phyloP scores from a whole-genome alignment of 2,888 invertebrate genomes.

The Trichogramma evanescens region DNA sequence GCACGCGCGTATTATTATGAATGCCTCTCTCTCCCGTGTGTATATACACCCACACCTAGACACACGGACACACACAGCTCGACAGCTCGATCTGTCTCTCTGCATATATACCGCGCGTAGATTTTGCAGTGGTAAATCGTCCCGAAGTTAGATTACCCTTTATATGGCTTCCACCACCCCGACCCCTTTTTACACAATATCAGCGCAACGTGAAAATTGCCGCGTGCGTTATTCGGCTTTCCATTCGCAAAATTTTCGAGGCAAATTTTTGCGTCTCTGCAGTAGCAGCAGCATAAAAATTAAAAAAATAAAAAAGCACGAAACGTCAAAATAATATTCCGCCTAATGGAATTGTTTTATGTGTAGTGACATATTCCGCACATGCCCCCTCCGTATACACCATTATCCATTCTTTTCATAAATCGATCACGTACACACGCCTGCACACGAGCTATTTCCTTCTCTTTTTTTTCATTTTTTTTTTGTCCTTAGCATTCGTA shows the following conservation, averaged over 20 bases:
- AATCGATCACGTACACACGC: conserved; percentile 5
- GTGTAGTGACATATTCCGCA: too few relatives aligned
- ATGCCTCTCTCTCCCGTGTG: background rate
- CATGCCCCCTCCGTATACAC: background rate
- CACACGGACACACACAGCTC: too few relatives aligned
- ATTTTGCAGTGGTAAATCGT: conserved; percentile 8
- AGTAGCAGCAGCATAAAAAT: background rate
- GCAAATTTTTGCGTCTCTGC: too few relatives aligned
- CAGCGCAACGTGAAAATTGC: background rate
- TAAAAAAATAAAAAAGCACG: background rate
- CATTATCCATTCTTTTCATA: conserved; percentile 11
- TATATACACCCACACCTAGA: too few relatives aligned
- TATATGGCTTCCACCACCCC: background rate
- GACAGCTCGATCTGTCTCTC: background rate
- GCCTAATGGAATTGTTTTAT: too few relatives aligned
- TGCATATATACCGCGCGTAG: too few relatives aligned
- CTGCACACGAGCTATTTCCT: background rate
- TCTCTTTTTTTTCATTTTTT: background rate
- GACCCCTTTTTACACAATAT: too few relatives aligned
- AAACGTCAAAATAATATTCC: background rate
- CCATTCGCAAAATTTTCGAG: background rate
- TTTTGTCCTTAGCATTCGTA: background rate
- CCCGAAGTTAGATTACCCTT: conserved; percentile 13
- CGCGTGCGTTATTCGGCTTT: background rate
- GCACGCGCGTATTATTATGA: conserved; percentile 11